Conservation (phyloP, 2,113 vertebrate genomes). For the Capreolus pygargus region DNA sequence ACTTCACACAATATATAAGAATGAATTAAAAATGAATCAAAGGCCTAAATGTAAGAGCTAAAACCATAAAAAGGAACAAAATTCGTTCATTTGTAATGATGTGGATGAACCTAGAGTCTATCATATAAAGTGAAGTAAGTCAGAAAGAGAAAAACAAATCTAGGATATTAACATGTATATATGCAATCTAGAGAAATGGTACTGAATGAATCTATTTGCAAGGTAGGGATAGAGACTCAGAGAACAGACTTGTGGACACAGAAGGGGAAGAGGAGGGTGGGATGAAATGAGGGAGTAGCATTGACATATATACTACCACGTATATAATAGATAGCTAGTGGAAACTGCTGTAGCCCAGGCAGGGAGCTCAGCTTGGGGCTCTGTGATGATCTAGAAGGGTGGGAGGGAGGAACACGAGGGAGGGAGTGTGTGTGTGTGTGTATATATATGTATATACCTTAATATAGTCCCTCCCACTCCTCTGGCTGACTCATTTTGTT, state of each 20-base stretch:
- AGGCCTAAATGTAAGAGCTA: neutral
- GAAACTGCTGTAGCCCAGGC: rapidly evolving
- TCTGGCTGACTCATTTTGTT: neutral
- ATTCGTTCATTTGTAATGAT: neutral
- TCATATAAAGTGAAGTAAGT: neutral
- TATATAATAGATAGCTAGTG: neutral
- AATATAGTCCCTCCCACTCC: neutral
- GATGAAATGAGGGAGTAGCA: neutral
- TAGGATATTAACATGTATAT: neutral
- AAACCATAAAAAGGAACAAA: neutral
- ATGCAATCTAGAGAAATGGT: neutral
- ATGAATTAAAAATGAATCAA: neutral
- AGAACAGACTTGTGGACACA: neutral
- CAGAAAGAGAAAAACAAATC: neutral
- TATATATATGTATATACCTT: neutral
- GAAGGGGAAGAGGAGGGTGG: neutral
- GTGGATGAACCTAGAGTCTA: neutral
- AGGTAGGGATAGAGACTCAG: neutral
- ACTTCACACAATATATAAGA: neutral
- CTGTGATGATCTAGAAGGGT: neutral
- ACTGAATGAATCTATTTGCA: neutral
- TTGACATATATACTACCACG: neutral
- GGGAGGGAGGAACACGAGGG: neutral
- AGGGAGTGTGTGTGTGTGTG: neutral
- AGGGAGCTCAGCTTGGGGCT: neutral